Conservation (phyloP, 2,888 invertebrate species). For the Diarsia rubi region DNA sequence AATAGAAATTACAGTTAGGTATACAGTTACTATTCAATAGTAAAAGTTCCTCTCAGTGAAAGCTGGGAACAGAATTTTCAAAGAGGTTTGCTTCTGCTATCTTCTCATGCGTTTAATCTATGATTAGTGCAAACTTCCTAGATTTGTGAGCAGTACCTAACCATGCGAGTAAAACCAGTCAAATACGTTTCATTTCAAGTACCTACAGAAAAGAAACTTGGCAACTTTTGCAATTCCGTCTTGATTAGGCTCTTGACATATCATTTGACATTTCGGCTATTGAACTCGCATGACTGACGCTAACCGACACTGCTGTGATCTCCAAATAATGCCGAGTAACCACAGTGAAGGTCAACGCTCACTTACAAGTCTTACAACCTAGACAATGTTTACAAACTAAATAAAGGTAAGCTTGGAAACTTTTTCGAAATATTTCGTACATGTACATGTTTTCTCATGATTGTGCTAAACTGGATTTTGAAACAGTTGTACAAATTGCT, state of each 20-base stretch:
- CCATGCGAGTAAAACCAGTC: not conserved
- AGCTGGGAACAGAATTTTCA: not conserved
- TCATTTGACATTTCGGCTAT: constrained; percentile 50
- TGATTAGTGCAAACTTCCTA: not conserved
- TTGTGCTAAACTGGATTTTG: constrained; percentile 19
- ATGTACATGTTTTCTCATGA: constrained; percentile 20
- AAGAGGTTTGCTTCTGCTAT: not conserved
- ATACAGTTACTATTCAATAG: not conserved
- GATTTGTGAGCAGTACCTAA: not conserved
- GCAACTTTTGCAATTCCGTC: constrained; percentile 26
- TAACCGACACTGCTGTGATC: constrained; percentile 21
- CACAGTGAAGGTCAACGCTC: constrained; percentile 55
- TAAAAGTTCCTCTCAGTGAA: not conserved
- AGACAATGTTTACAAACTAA: constrained; percentile 44
- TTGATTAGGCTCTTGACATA: constrained; percentile 50
- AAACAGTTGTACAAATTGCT: constrained; percentile 1
- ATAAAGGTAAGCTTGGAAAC: constrained; percentile 33
- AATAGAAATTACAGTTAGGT: not conserved
- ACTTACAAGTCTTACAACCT: constrained; percentile 24
- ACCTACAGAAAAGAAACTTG: no score
- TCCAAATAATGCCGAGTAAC: constrained; percentile 45
- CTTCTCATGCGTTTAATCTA: not conserved
- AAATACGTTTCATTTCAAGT: no score
- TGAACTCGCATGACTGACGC: constrained; percentile 45
- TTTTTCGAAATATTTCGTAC: constrained; percentile 15